phyloP scores from a whole-genome alignment of 2,888 invertebrate species.

The Micropterix aruncella region DNA sequence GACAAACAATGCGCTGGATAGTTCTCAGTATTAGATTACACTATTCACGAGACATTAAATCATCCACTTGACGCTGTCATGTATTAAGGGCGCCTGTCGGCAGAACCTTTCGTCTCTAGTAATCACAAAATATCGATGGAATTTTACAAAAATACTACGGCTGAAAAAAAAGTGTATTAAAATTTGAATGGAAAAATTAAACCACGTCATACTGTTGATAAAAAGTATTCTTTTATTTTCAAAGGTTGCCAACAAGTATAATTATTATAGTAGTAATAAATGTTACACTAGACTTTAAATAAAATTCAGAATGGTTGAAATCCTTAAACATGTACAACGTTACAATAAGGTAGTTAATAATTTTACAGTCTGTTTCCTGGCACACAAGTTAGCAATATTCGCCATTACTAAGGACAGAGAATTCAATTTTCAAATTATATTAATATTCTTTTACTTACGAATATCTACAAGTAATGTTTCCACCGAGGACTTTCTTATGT shows the following conservation, averaged over 20 bases:
- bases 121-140: too few relatives aligned
- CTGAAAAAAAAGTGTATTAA: too few relatives aligned
- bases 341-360: constrained; percentile 8
- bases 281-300: constrained; percentile 3
- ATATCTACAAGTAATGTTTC: background rate
- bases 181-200: too few relatives aligned
- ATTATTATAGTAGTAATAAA: constrained; percentile 11
- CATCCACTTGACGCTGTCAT: too few relatives aligned
- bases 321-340: constrained; percentile 12
- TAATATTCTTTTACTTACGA: too few relatives aligned
- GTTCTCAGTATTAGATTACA: too few relatives aligned
- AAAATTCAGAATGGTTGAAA: constrained; percentile 11
- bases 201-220: constrained; percentile 25
- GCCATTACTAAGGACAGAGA: constrained; percentile 1
- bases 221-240: constrained; percentile 42
- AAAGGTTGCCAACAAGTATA: constrained; percentile 44
- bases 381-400: constrained; percentile 10
- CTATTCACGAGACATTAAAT: too few relatives aligned
- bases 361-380: constrained; percentile 11
- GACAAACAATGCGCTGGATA: too few relatives aligned
- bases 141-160: too few relatives aligned
- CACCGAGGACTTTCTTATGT: background rate
- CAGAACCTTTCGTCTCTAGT: too few relatives aligned
- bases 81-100: too few relatives aligned
- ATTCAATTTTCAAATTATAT: too few relatives aligned